A percentile compares a stretch with the other conserved stretches of the same genome.
Conservation (phyloP, 2,797 vertebrate species). For the Zalophus californianus region DNA sequence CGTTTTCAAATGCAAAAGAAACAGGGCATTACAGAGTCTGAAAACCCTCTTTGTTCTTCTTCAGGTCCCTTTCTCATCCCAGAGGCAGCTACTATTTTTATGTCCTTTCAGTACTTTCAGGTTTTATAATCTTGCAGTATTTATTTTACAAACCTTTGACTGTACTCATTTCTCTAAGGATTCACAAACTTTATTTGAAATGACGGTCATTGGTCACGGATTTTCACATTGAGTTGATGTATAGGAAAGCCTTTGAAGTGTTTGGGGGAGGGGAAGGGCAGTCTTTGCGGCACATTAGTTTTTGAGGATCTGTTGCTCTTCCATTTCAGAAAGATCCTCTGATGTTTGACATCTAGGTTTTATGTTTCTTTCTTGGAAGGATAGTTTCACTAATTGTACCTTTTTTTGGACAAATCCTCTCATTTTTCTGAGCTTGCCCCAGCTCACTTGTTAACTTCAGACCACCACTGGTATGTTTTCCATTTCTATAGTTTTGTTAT, state of each 20-base stretch:
- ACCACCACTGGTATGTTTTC: not conserved
- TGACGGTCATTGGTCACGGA: not conserved
- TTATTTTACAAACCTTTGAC: not conserved
- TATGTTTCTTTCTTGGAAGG: not conserved
- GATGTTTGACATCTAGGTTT: not conserved
- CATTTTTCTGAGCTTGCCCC: not conserved
- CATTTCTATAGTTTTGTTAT: not conserved
- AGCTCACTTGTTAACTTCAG: not conserved
- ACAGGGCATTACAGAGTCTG: not conserved
- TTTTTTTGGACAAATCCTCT: not conserved
- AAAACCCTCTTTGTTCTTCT: not conserved
- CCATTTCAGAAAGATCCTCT: not conserved
- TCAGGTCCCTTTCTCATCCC: not conserved
- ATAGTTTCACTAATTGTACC: not conserved
- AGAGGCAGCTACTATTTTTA: not conserved
- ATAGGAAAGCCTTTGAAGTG: not conserved
- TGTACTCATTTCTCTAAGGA: not conserved
- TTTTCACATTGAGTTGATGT: not conserved
- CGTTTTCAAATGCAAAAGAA: conserved; percentile 13
- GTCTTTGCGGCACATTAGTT: not conserved
- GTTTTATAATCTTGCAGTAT: not conserved
- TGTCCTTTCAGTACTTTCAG: not conserved
- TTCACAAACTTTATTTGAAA: conserved; percentile 22
- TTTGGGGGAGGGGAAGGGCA: not conserved
- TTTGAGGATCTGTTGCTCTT: not conserved